Percentiles rank a stretch among this genome's conserved stretches.
Conservation (phyloP, 1,140 invertebrate genomes). For the Theocolax elegans region DNA sequence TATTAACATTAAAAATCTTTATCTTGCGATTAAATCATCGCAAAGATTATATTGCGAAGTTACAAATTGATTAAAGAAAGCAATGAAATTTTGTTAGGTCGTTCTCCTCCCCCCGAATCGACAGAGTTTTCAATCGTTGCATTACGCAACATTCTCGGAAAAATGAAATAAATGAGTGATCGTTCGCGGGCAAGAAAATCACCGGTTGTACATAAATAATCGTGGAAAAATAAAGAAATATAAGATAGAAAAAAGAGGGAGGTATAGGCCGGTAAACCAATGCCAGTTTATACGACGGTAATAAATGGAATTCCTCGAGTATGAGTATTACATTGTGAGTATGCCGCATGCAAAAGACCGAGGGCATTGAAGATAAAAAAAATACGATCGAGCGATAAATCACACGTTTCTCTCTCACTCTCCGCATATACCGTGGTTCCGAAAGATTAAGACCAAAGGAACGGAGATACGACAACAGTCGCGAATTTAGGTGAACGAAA, state of each 20-base stretch:
- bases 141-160: background rate
- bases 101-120: too few species aligned
- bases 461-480: background rate
- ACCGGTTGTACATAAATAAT: constrained; percentile 17
- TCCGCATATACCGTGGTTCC: background rate
- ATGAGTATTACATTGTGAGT: background rate
- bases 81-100: too few species aligned
- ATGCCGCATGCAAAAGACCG: constrained; percentile 12
- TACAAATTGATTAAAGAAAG: too few species aligned
- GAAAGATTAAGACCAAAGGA: background rate
- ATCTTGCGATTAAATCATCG: too few species aligned
- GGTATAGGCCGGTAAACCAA: background rate
- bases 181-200: constrained; percentile 1
- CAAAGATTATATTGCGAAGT: too few species aligned
- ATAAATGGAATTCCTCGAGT: constrained; percentile 33
- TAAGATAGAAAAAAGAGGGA: too few species aligned
- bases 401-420: constrained; percentile 20
- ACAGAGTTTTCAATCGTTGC: too few species aligned
- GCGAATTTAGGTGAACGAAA: too few species aligned
- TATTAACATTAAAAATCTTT: too few species aligned
- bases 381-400: constrained; percentile 38
- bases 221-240: constrained; percentile 2
- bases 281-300: constrained; percentile 22
- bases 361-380: constrained; percentile 24
- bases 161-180: constrained; percentile 20